Percentiles rank a stretch among this genome's conserved stretches.
Evolutionary conservation across 2,113 vertebrate species (phyloP).

Genomic region (Herpetotheres cachinnans): DNA sequence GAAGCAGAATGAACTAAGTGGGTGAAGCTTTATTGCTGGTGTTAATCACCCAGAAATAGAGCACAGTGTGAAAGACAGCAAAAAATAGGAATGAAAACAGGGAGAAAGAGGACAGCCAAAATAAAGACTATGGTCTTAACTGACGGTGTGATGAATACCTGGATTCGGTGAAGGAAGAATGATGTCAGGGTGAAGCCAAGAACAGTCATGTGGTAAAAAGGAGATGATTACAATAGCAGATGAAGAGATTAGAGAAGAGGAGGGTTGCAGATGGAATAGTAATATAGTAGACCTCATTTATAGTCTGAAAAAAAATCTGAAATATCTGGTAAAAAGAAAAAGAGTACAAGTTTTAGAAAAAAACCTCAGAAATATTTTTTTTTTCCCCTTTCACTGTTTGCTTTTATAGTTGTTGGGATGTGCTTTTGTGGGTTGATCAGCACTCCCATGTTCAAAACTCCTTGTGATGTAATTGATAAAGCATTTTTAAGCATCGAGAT

Average conservation of each 20-base stretch:
- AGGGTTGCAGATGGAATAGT: background rate
- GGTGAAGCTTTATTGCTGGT: background rate
- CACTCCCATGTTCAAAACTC: background rate
- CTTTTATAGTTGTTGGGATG: background rate
- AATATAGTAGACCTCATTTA: background rate
- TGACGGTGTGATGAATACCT: background rate
- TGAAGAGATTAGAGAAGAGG: background rate
- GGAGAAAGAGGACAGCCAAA: background rate
- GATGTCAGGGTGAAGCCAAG: background rate
- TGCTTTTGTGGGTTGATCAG: background rate
- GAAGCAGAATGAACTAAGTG: background rate
- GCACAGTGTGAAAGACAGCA: background rate
- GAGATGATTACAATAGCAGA: background rate
- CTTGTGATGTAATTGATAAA: background rate
- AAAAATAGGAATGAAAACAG: background rate
- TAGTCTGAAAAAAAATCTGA: background rate
- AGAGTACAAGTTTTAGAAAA: background rate
- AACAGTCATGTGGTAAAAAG: background rate
- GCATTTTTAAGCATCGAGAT: background rate
- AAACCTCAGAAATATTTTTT: background rate
- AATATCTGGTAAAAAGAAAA: background rate
- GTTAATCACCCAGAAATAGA: background rate
- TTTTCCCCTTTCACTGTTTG: background rate
- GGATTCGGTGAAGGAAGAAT: background rate
- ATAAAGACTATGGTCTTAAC: background rate